Evolutionary conservation across 2,113 vertebrate species (phyloP), one percentile per base, ranked within the genome.

Genomic region (Barbus barbus): DNA sequence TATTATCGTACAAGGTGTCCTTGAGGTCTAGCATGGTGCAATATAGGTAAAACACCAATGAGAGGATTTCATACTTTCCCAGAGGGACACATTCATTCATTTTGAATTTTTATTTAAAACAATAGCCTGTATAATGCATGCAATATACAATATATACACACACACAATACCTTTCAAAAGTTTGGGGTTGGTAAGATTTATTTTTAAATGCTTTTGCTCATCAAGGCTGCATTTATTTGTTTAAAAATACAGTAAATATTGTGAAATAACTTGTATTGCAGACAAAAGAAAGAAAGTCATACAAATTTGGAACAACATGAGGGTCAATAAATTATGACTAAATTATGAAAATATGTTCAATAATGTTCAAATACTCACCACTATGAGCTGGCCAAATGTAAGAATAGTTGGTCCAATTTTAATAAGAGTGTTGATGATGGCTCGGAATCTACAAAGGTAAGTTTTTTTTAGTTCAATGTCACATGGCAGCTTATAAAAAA

Each of bases 401-500:
- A 98, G 91, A 92, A 98, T 97, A 0, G 96, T 96, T 0, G 97
- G 97, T 22, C 96, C 92, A 0, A 98, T 97, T 91, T 97, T 95
- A 83, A 98, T 95, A 87, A 98, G 90, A 0, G 96, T 98, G 90
- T 96, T 98, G 90, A 98, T 95, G 86, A 98, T 97, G 0, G 95
- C 89, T 4, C 95, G 93, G 89, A 98, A 98, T 85, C 97, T 97
- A 72, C 20, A 14, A 65, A 36, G 9, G 12, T 53, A n/a, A 0
- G 41, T 51, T 33, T 60, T 33, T 60, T 44, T 46, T 74, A 46
- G 71, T 65, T 67, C 3, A 31, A 65, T 33, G 1, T 26, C 18
- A 71, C 3, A 71, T 71, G 18, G 36, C 1, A 22, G 28, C 56
- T 36, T 22, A 6, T 11, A 72, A 46, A 46, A 44, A 3, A 44